Evolutionary conservation across 2,797 vertebrate genomes (phyloP), one percentile per base, ranked within the genome.

Genomic region (Aselliscus stoliczkanus): DNA sequence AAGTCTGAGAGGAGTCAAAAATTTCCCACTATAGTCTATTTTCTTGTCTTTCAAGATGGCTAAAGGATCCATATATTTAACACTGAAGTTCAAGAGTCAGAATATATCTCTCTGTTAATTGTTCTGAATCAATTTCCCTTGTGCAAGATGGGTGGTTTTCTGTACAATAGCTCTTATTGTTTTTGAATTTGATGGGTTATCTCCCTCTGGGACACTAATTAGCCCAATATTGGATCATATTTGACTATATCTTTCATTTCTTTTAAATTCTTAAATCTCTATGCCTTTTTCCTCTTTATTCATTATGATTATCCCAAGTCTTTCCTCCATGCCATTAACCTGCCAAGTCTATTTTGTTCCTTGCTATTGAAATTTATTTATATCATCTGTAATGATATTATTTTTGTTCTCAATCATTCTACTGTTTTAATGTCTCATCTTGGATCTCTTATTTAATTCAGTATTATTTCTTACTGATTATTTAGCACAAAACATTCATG

Each of bases 241-340:
- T 75, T 67, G 58, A 95, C 23, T 39, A 2, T 44, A 58, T 73
- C 18, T 90, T 70, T 64, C 7, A 52, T 64, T 90, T 69, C 37
- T 44, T 81, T 87, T 21, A 67, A 81, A 83, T 91, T 96, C 44
- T 92, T 70, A 83, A 70, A 77, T 34, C 27, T 69, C 52, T 90
- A 20, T 58, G 25, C 29, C n/a, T 60, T 75, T 89, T 75, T 9
- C 15, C 1, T 75, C 42, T 87, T 39, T 18, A 44, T 47, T 69
- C 42, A 62, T 42, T 62, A 5, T 76, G 37, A 54, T 27, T 76
- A 31, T 31, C 34, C 73, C 52, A 86, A 37, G 11, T 90, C 50
- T 90, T 93, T 75, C 50, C 13, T 81, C 50, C 60, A 58, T 70
- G 54, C n/a, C 52, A 52, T 85, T 95, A 84, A 83, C 20, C 64